Evolutionary conservation across 2,113 vertebrate genomes (phyloP), one percentile per base, ranked within the genome.

Genomic region (Corythornis cristatus): DNA sequence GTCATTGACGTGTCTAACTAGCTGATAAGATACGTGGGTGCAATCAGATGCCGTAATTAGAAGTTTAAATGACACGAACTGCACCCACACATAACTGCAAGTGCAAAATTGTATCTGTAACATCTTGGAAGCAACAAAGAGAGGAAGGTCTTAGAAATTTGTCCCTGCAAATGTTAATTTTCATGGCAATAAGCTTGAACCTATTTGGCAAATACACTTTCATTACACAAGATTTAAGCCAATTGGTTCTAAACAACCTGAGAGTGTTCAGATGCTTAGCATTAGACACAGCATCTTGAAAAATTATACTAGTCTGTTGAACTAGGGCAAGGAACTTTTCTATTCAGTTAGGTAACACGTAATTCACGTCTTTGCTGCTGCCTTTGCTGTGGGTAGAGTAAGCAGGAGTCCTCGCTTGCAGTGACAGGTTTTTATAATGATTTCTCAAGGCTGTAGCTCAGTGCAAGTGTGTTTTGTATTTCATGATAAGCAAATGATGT

Each of bases 1-100:
- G 95, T 90, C 92, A 82, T 15, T 95, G 93, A 95, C 83, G 81
- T 92, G 88, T 84, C 93, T 94, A 93, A 95, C 90, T 90, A 82
- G 91, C 77, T 95, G 96, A 90, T 93, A 94, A 94, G 92, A 93
- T 85, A 46, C 31, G 90, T 96, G 95, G 95, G 95, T 62, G 95
- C 77, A 76, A 94, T 93, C 96, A 94, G 88, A 95, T 90, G 92
- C 93, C 2, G 37, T 92, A 96, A 96, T 96, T 96, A 93, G 90
- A 95, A 95, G 95, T 95, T 92, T 94, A 95, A 92, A 90, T 95
- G 93, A 96, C 93, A 94, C 62, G 83, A 96, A 96, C 90, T 94
- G 92, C 89, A 93, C 95, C 96, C 93, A 96, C 93, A 94, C 93
- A 66, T 65, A 94, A 93, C 88, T 86, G 72, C 75, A 89, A 93